Base-by-base conservation (phyloP, 2,888 invertebrate genomes). In the Uloborus plumipes region DNA sequence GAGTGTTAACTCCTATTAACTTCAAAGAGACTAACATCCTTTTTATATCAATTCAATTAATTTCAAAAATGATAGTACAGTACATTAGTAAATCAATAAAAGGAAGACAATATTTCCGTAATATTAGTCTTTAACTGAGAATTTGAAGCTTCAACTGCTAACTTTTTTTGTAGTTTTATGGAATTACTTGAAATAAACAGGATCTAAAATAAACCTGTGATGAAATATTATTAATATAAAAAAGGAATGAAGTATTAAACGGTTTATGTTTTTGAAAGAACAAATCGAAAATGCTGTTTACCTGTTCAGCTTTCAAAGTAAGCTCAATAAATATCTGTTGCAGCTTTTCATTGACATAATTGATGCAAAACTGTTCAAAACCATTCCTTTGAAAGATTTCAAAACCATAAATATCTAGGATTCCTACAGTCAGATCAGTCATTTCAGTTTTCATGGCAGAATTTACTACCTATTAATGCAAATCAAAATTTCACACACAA, bases 271-370 rank as follows among this genome's bases (percentile, higher is more conserved):
- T 39, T 39, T 39, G 1, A 11, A 39, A 9, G 9, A 39, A 39
- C 11, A 11, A 39, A 31, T 7, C 7, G 31, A 31, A 31, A 31
- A 31, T 31, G 7, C 2, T 31, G 39, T 89, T 88, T 87, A 92
- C 92, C 90, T 93, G 92, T 88, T 93, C 93, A 22, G 92, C 92
- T 88, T 93, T 93, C 61, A 93, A 88, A 0, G 93, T 93, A 58
- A 93, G 88, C 86, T 93, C 93, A 86, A 93, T 93, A 89, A 93
- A 93, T 76, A 93, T 93, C 88, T 93, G 93, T 87, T 93, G 93
- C 14, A 93, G 89, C 87, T 93, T 93, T 88, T 93, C 93, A 87
- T 93, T 93, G 22, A 93, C 93, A 87, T 92, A 93, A 87, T 93
- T 93, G 78, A 93, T 93, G 88, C 93, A 92, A 87, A 93, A 93